Base-by-base conservation (phyloP, 2,113 vertebrate species). In the Brienomyrus brachyistius region DNA sequence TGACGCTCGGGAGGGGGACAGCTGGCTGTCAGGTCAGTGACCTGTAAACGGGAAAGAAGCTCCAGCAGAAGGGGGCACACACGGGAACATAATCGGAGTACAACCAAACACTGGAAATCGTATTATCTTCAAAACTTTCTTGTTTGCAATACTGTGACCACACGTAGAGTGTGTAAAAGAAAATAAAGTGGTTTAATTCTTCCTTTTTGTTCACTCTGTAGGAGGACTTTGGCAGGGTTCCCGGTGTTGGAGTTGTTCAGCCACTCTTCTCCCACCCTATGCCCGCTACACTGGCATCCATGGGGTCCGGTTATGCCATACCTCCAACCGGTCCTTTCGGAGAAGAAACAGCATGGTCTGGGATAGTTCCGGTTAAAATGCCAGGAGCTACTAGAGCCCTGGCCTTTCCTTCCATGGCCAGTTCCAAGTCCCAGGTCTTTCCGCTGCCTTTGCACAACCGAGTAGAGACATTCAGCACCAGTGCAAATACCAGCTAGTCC, bases 381-480 rank as follows among this genome's bases (percentile, higher is more conserved):
- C 43, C 82, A 45, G 82, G 82, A 23, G 43, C 35, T 84, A 19
- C 82, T 84, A 48, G 82, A 8, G 21, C 43, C 9, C 43, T 48
- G 40, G 23, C 45, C 19, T 48, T 84, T 84, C 82, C 82, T 47
- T 47, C 82, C 45, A 21, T 47, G 43, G 45, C 21, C 21, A 48
- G 43, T 23, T 83, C 84, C 50, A 86, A 52, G 40, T 52, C 45
- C 23, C 23, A 50, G 47, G 84, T 13, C 13, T 86, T 50, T 86
- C 84, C 84, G n/a, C 13, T 52, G 50, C 84, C 84, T 86, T 52
- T 52, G 47, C 84, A 51, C 47, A 86, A 19, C 9, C 82, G 19
- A 84, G 45, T 84, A 48, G 82, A 84, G 82, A 84, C 82, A 47
- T 86, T 35, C 84, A 86, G 84, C 47, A 52, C 47, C 84, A 86